These are phyloP conservation scores for Ptychadena robeensis DNA, from an alignment of 2,797 vertebrate species.

Conservation along the genomic window DNA sequence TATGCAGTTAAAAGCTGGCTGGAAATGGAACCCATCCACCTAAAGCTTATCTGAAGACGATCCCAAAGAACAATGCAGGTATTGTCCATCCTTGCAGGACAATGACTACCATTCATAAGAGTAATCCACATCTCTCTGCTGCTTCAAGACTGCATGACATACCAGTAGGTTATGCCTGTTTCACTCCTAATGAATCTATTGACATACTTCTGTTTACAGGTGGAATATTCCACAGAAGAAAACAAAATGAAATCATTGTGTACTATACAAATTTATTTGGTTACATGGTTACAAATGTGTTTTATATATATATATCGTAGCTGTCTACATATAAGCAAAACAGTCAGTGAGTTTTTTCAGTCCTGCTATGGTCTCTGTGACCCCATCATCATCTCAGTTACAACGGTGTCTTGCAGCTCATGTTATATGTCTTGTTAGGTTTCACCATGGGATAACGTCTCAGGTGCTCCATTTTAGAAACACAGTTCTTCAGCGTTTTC, in stretches of 20 bases:
- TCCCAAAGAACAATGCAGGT: conserved; percentile 12
- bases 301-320: conserved; percentile 24
- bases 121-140: not conserved
- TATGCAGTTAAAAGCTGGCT: conserved; percentile 3
- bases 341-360: conserved; percentile 62
- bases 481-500: conserved; percentile 65
- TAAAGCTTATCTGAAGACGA: conserved; percentile 9
- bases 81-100: conserved; percentile 2
- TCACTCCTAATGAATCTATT: not conserved
- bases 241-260: conserved; percentile 5
- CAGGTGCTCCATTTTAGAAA: conserved; percentile 65
- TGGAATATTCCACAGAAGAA: conserved; percentile 11
- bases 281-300: conserved; percentile 7
- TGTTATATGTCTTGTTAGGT: conserved; percentile 59
- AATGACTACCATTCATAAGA: conserved; percentile 21
- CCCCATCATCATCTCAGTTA: conserved; percentile 51
- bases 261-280: conserved; percentile 24
- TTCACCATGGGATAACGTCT: conserved; percentile 60
- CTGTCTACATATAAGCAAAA: conserved; percentile 57
- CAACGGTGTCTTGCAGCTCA: conserved; percentile 61
- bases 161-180: not conserved
- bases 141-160: conserved; percentile 4
- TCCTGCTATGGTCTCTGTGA: conserved; percentile 58
- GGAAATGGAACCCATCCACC: conserved; percentile 1
- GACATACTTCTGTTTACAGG: not conserved